These are phyloP conservation scores for Circaetus gallicus DNA, from an alignment of 2,113 vertebrate species.

Conservation along the genomic window DNA sequence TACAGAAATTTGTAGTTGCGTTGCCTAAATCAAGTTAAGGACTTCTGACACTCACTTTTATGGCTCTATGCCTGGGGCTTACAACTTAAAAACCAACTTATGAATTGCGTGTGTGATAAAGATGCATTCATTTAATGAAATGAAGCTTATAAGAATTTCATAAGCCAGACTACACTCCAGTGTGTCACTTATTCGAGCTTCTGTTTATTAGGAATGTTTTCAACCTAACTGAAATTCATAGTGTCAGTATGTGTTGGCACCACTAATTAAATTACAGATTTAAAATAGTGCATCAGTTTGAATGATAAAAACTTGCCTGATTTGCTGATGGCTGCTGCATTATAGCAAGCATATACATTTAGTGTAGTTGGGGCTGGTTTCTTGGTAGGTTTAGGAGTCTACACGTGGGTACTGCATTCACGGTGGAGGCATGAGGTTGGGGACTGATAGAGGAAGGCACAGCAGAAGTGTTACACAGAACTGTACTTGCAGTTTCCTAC, in stretches of 20 bases:
- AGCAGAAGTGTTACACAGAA: not conserved
- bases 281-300: not conserved
- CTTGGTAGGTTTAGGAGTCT: not conserved
- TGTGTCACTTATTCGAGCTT: not conserved
- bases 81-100: not conserved
- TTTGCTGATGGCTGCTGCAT: not conserved
- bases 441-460: not conserved
- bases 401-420: fast-evolving
- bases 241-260: not conserved
- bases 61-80: not conserved
- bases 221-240: fast-evolving
- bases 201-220: not conserved
- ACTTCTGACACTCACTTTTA: not conserved
- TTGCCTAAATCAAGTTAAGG: not conserved
- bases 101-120: not conserved
- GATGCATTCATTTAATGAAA: not conserved
- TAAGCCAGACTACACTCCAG: not conserved
- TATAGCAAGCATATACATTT: fast-evolving
- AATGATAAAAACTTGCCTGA: no score
- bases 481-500: not conserved
- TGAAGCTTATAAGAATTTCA: not conserved
- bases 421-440: not conserved
- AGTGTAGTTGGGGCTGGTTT: not conserved
- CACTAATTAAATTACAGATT: not conserved
- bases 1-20: fast-evolving